phyloP scores from a whole-genome alignment of 2,113 vertebrate species.

The Sciurus niger region DNA sequence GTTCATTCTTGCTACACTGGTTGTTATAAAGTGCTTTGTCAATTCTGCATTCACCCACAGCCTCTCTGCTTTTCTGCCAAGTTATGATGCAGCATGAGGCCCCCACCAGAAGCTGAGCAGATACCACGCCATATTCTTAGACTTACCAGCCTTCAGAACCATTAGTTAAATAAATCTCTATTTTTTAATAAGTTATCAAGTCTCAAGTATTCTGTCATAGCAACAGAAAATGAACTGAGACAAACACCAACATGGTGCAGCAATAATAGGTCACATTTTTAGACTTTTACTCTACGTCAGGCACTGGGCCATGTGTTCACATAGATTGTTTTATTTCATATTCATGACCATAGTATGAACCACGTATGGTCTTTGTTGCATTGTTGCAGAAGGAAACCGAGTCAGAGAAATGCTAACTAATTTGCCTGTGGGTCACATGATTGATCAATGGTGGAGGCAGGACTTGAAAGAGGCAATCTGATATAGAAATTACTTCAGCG shows the following conservation, averaged over 20 bases:
- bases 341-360: neutral
- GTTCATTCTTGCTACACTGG: neutral
- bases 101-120: neutral
- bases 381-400: neutral
- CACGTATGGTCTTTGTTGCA: neutral
- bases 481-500: neutral
- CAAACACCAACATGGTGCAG: neutral
- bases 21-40: neutral
- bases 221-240: neutral
- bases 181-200: neutral
- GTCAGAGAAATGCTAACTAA: neutral
- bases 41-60: neutral
- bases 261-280: neutral
- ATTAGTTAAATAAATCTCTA: neutral
- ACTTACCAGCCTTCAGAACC: neutral
- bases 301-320: neutral
- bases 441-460: neutral
- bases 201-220: neutral
- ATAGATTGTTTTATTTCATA: neutral
- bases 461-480: constrained; percentile 7
- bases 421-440: neutral
- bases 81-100: no score
- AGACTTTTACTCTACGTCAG: neutral
- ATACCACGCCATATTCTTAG: neutral
- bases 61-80: neutral